A percentile compares a stretch with the other conserved stretches of the same genome.
These are phyloP conservation scores for Anabacerthia variegaticeps DNA, from an alignment of 2,797 vertebrate genomes.

Conservation along the genomic window DNA sequence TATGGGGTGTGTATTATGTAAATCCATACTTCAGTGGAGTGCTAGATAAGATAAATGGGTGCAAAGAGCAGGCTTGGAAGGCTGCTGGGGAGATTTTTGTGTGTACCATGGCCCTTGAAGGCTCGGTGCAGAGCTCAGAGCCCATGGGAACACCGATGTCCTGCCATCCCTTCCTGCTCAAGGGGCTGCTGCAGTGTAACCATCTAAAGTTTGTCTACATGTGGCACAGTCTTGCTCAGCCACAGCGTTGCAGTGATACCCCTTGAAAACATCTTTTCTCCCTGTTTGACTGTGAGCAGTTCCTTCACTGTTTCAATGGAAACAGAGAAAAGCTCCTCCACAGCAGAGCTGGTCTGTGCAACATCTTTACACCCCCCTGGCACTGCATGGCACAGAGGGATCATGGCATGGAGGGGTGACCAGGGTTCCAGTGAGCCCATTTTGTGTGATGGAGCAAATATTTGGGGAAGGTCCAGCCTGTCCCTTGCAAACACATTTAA, in stretches of 20 bases:
- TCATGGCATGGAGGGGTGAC: too few species aligned
- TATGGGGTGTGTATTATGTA: constrained; percentile 23
- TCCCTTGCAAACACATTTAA: neutral
- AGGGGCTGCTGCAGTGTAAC: fast-evolving
- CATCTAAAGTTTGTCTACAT: neutral
- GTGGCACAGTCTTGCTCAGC: neutral
- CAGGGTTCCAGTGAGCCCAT: neutral
- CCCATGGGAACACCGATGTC: fast-evolving
- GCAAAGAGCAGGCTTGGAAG: constrained; percentile 29
- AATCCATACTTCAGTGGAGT: neutral
- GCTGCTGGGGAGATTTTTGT: neutral
- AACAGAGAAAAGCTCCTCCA: neutral
- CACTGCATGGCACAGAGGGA: neutral
- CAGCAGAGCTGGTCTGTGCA: neutral
- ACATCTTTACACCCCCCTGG: neutral
- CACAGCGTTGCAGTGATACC: neutral
- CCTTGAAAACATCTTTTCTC: neutral
- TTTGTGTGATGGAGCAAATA: neutral
- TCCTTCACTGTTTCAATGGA: neutral
- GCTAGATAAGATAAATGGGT: constrained; percentile 48
- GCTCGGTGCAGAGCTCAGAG: fast-evolving
- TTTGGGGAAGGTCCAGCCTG: neutral
- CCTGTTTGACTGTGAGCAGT: fast-evolving
- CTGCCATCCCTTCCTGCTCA: neutral
- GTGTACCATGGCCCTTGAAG: neutral